These are phyloP conservation scores for Holothuria scabra DNA, from an alignment of 53 echinoderm and acorn worm species.

Conservation along the genomic window DNA sequence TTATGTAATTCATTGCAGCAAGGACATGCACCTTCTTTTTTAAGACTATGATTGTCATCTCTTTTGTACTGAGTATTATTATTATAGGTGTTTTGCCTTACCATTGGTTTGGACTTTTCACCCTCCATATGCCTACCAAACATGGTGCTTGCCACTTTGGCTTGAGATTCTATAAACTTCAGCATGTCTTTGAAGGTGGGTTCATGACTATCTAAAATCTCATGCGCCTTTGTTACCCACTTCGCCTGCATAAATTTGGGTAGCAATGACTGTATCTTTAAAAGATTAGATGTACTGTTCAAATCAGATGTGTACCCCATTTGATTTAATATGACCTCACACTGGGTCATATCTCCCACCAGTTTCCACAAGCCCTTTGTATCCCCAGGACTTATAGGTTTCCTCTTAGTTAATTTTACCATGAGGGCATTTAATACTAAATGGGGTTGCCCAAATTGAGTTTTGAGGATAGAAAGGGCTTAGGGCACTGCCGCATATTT, in stretches of 20 bases:
- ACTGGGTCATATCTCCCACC: slow-evolving; percentile 52
- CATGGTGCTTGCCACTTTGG: slow-evolving; percentile 35
- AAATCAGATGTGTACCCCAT: slow-evolving; percentile 46
- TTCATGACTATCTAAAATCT: slow-evolving; percentile 29
- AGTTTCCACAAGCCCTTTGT: slow-evolving; percentile 44
- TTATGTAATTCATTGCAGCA: slow-evolving; percentile 16
- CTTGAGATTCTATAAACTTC: slow-evolving; percentile 14
- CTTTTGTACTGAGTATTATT: neutral
- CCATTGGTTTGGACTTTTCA: slow-evolving; percentile 6
- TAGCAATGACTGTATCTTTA: slow-evolving; percentile 4
- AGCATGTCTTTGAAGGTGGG: slow-evolving; percentile 40
- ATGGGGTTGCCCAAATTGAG: slow-evolving; percentile 54
- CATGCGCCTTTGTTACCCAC: slow-evolving; percentile 55
- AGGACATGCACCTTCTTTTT: neutral
- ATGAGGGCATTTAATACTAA: slow-evolving; percentile 47
- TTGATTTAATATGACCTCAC: slow-evolving; percentile 36
- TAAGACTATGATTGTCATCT: neutral
- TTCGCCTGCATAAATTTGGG: slow-evolving; percentile 38
- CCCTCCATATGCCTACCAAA: slow-evolving; percentile 21
- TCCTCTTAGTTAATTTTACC: slow-evolving; percentile 36
- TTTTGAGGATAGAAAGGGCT: slow-evolving; percentile 42
- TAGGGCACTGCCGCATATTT: slow-evolving; percentile 1
- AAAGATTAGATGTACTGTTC: slow-evolving; percentile 36
- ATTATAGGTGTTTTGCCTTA: slow-evolving; percentile 10
- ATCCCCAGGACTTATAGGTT: slow-evolving; percentile 39